phyloP scores from a whole-genome alignment of 2,888 invertebrate species.

The Pimpla rufipes region DNA sequence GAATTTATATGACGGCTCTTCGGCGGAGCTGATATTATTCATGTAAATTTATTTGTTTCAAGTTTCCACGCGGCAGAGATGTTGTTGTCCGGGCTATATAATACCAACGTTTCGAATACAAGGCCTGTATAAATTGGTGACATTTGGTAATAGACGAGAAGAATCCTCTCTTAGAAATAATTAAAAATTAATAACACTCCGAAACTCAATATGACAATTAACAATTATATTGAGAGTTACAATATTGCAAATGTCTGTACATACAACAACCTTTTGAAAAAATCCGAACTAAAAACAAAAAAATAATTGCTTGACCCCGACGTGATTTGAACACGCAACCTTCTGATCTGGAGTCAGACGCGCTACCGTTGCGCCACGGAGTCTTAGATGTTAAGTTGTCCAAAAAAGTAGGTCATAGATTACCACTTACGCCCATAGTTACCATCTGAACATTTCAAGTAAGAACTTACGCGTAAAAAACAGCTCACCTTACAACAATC shows the following conservation, averaged over 20 bases:
- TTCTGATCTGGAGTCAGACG: constrained; percentile 99
- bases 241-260: background rate
- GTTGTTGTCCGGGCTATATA: too few species aligned
- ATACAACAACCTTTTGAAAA: background rate
- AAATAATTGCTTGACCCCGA: constrained; percentile 89
- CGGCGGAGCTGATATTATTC: too few species aligned
- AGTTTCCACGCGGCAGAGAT: too few species aligned
- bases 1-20: too few species aligned
- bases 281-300: background rate
- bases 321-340: constrained; percentile 99
- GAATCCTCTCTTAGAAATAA: background rate
- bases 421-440: background rate
- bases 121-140: too few species aligned
- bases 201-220: background rate
- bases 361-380: constrained; percentile 99
- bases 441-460: background rate
- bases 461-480: background rate
- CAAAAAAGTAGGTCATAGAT: constrained; percentile 19
- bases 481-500: too few species aligned
- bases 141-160: background rate
- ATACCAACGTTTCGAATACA: too few species aligned
- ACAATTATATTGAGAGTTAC: background rate
- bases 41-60: too few species aligned
- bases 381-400: constrained; percentile 85
- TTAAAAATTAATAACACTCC: background rate